Evolutionary conservation across 2,888 invertebrate species (phyloP).

Genomic region (Microctonus aethiopoides): DNA sequence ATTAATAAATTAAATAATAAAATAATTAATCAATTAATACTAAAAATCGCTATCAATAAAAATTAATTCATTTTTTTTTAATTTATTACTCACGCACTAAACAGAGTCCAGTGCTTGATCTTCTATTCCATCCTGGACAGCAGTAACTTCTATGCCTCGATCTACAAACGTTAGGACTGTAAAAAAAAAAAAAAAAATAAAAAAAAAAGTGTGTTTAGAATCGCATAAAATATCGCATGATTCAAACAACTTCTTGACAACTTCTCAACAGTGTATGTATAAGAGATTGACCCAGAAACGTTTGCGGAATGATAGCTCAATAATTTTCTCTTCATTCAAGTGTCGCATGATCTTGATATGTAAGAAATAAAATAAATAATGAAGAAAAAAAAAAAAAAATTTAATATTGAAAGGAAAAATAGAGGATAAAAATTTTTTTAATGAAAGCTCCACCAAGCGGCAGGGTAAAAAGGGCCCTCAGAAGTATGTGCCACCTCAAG

Average conservation of each 20-base stretch:
- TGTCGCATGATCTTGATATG: constrained; percentile 37
- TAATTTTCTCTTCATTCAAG: constrained; percentile 35
- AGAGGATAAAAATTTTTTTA: constrained; percentile 37
- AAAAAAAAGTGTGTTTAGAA: constrained; percentile 25
- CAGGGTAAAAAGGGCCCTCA: constrained; percentile 27
- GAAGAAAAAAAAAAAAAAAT: constrained; percentile 26
- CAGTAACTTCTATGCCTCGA: constrained; percentile 80
- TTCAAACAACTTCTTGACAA: not conserved
- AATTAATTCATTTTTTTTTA: not conserved
- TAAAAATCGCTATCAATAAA: not conserved
- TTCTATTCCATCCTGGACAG: constrained; percentile 87
- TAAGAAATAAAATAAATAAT: constrained; percentile 17
- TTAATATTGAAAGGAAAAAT: constrained; percentile 28
- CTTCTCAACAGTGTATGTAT: not conserved
- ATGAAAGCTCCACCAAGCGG: constrained; percentile 42
- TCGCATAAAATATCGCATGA: not conserved
- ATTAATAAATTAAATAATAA: too few species aligned
- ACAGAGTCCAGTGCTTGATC: constrained; percentile 79
- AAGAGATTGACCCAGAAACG: constrained; percentile 28
- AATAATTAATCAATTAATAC: not conserved
- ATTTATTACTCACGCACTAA: constrained; percentile 80
- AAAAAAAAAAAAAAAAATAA: constrained; percentile 49
- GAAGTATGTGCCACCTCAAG: constrained; percentile 54
- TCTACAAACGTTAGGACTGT: constrained; percentile 85
- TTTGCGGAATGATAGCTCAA: constrained; percentile 5